These are phyloP conservation scores for Gymnoscelis rufifasciata DNA, from an alignment of 2,888 invertebrate species.

Conservation along the genomic window DNA sequence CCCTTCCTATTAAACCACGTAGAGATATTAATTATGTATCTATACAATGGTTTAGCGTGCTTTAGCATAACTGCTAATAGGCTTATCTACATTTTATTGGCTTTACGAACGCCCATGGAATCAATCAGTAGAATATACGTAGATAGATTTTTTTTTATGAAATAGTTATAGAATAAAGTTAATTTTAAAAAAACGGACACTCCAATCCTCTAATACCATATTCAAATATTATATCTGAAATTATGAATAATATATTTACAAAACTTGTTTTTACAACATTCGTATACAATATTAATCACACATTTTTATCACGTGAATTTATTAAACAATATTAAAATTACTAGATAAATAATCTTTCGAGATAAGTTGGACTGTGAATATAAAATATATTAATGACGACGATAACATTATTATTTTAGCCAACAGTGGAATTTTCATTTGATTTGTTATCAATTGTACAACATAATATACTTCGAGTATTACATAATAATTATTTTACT, in stretches of 20 bases:
- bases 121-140: no score
- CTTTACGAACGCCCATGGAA: background rate
- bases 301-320: slow-evolving; percentile 42
- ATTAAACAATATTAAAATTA: slow-evolving; percentile 56
- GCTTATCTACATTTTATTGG: slow-evolving; percentile 19
- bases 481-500: no score
- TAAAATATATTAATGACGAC: slow-evolving; percentile 34
- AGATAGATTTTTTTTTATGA: no score
- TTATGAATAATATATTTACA: no score
- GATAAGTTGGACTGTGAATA: slow-evolving; percentile 60
- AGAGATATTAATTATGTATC: slow-evolving; percentile 2
- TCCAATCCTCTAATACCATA: no score
- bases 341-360: slow-evolving; percentile 62
- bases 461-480: slow-evolving; percentile 11
- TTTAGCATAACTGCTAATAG: slow-evolving; percentile 3
- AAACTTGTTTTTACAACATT: no score
- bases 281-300: slow-evolving; percentile 21
- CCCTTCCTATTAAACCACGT: background rate
- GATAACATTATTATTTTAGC: slow-evolving; percentile 30
- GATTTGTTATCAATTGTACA: slow-evolving; percentile 23
- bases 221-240: no score
- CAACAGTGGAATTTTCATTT: slow-evolving; percentile 24
- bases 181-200: no score
- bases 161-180: no score
- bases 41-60: background rate